These are phyloP conservation scores for Rhabditoides inermis DNA, from an alignment of 2,888 invertebrate species.

Conservation along the genomic window DNA sequence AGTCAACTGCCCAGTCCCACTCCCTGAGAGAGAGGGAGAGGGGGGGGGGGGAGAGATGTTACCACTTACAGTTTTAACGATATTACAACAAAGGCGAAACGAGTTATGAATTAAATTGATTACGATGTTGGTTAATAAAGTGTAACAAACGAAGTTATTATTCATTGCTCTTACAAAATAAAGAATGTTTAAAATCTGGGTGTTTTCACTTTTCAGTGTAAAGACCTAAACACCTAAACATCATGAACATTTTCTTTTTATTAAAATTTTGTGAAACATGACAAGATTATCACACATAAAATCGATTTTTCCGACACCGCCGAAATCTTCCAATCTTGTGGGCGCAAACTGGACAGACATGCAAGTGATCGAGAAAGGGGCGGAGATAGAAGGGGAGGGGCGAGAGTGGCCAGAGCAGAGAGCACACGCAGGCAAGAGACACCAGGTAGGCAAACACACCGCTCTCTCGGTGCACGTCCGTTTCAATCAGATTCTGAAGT, in stretches of 20 bases:
- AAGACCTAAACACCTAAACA: too few relatives aligned
- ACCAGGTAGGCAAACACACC: constrained; percentile 41
- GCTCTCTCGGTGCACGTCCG: constrained; percentile 33
- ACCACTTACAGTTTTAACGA: too few relatives aligned
- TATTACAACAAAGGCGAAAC: too few relatives aligned
- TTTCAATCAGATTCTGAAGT: constrained; percentile 39
- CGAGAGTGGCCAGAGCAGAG: constrained; percentile 45
- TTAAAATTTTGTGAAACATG: background rate
- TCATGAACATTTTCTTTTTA: background rate
- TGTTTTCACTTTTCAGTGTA: too few relatives aligned
- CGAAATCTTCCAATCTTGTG: constrained; percentile 40
- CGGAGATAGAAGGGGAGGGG: constrained; percentile 41
- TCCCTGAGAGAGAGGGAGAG: constrained; percentile 1
- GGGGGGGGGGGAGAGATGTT: too few relatives aligned
- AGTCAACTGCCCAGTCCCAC: too few relatives aligned
- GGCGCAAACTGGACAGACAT: constrained; percentile 41
- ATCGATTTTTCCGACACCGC: constrained; percentile 22
- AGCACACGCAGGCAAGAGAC: constrained; percentile 24
- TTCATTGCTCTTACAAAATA: too few relatives aligned
- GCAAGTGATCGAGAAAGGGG: constrained; percentile 40
- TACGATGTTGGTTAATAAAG: too few relatives aligned
- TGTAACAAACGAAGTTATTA: too few relatives aligned
- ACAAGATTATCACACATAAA: constrained; percentile 33
- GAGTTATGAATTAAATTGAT: too few relatives aligned
- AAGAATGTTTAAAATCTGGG: too few relatives aligned